Evolutionary conservation across 2,113 vertebrate species (phyloP).

Genomic region (Myrmophylax atrothorax): DNA sequence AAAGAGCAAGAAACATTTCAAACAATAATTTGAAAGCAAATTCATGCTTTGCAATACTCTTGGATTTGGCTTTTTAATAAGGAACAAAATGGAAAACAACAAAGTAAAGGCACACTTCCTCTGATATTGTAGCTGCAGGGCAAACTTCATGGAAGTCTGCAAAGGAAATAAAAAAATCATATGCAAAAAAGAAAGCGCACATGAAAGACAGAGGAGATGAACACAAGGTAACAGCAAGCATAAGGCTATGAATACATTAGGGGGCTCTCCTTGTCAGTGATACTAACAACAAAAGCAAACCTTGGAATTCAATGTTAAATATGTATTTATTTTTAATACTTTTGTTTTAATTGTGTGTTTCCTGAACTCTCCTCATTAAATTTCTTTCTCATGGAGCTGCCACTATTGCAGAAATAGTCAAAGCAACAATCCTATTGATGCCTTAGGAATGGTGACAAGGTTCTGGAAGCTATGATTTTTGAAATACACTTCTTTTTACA

Average conservation of each 20-base stretch:
- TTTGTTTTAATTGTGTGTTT: constrained; percentile 12
- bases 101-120: constrained; percentile 42
- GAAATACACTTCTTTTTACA: not conserved
- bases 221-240: not conserved
- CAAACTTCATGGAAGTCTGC: constrained; percentile 44
- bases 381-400: not conserved
- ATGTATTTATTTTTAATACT: not conserved
- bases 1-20: constrained; percentile 2
- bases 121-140: constrained; percentile 67
- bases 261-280: not conserved
- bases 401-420: not conserved
- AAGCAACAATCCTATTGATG: not conserved
- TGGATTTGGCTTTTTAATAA: constrained; percentile 61
- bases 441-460: not conserved
- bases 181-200: constrained; percentile 41
- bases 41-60: constrained; percentile 30
- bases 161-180: constrained; percentile 55
- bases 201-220: not conserved
- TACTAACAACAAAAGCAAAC: constrained; percentile 21
- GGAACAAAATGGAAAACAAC: constrained; percentile 63
- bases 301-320: not conserved
- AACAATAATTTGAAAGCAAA: constrained; percentile 51
- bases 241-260: constrained; percentile 12
- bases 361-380: not conserved
- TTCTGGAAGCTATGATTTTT: not conserved